Evolutionary conservation across 2,113 vertebrate species (phyloP).

Genomic region (Gavia stellata): DNA sequence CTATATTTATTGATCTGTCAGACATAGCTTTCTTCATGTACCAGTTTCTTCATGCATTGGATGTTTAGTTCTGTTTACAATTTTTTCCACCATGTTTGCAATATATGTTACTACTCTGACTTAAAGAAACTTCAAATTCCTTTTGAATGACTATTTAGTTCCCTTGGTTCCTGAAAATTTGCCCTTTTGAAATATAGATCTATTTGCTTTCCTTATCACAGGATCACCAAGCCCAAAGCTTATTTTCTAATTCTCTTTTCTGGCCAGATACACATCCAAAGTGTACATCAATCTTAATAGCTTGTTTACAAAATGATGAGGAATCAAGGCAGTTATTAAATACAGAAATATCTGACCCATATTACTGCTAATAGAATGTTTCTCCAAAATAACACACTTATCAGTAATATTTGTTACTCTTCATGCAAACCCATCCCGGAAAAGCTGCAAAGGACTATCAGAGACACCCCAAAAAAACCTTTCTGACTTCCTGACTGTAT

Average conservation of each 20-base stretch:
- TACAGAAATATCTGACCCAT: not conserved
- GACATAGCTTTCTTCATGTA: not conserved
- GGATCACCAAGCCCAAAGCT: not conserved
- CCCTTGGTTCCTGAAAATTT: not conserved
- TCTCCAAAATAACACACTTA: not conserved
- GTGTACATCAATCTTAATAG: not conserved
- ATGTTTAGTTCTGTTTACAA: not conserved
- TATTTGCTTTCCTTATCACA: not conserved
- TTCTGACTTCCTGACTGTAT: not conserved
- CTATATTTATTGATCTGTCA: not conserved
- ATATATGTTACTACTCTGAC: not conserved
- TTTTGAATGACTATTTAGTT: not conserved
- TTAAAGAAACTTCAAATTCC: not conserved
- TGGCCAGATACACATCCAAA: not conserved
- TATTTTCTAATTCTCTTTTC: not conserved
- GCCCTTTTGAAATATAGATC: not conserved
- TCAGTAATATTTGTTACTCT: not conserved
- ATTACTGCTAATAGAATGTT: not conserved
- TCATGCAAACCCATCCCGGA: not conserved
- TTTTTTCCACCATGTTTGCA: not conserved
- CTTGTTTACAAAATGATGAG: not conserved
- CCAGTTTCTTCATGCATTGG: not conserved
- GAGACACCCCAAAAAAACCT: accelerated
- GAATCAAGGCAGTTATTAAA: not conserved
- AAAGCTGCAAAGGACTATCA: not conserved